Percentiles rank a stretch among this genome's conserved stretches.
Evolutionary conservation across 2,888 invertebrate species (phyloP).

Genomic region (Drosophila paramelanica): DNA sequence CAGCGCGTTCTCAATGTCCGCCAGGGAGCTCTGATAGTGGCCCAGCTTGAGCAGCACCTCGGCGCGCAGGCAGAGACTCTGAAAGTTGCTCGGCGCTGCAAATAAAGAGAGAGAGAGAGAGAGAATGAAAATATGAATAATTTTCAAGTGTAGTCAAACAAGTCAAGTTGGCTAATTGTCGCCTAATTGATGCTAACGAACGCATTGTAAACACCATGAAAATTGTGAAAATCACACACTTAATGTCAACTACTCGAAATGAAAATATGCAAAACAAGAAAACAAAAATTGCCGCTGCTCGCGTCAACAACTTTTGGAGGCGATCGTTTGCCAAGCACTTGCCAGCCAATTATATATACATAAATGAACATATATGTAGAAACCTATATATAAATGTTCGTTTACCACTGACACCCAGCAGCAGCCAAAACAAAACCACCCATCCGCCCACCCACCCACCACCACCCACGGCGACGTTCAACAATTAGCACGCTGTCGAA

Average conservation of each 20-base stretch:
- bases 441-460: constrained; percentile 5
- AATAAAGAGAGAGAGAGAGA: constrained; percentile 61
- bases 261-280: constrained; percentile 60
- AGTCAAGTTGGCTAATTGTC: constrained; percentile 19
- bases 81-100: constrained; percentile 88
- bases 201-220: not conserved
- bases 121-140: too few species aligned
- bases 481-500: constrained; percentile 58
- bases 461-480: constrained; percentile 10
- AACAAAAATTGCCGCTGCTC: constrained; percentile 9
- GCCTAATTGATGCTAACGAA: constrained; percentile 1
- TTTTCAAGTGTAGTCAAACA: not conserved
- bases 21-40: constrained; percentile 87
- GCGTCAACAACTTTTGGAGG: constrained; percentile 38
- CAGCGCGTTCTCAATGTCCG: constrained; percentile 88
- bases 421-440: constrained; percentile 1
- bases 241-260: constrained; percentile 62
- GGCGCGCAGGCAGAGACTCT: constrained; percentile 88
- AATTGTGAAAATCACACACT: constrained; percentile 47
- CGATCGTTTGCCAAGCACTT: constrained; percentile 40
- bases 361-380: constrained; percentile 7
- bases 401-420: constrained; percentile 18
- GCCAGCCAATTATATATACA: constrained; percentile 42
- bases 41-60: constrained; percentile 88
- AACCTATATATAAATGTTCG: not conserved